Evolutionary conservation across 2,797 vertebrate genomes (phyloP), one percentile per base, ranked within the genome.

Genomic region (Acomys russatus): DNA sequence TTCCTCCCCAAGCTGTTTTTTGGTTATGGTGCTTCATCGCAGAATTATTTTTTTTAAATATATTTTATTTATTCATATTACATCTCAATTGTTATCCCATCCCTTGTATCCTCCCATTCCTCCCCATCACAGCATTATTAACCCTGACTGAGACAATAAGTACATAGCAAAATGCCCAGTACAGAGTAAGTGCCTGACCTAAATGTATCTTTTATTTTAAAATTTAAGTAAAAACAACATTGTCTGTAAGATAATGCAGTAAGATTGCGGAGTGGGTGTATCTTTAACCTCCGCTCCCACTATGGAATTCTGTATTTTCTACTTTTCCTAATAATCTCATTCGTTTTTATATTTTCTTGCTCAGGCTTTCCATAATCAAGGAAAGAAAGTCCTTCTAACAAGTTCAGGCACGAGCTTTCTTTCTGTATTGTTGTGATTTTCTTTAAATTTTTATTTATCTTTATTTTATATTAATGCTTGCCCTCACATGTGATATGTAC

Each of bases 121-220:
- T n/a, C 33, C 64, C 30, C 28, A 51, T n/a, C 30, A 70, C 64
- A 70, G 44, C 49, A 10, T 54, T 86, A 14, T 70, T 15, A 70
- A n/a, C 18, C n/a, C 20, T 9, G 83, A 86, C 44, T 54, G 66
- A 54, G 83, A 54, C 20, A 6, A 14, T 86, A 54, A 54, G 6
- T 70, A 70, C 66, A 83, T 15, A 70, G 91, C 30, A 91, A 88
- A 95, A 84, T 78, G 59, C 71, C 61, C 80, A 64, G 64, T 28
- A 30, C 22, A 35, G 14, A 73, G 11, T 30, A 51, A 22, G 6
- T 68, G 18, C 14, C 54, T n/a, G 14, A 49, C 35, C 22, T 9
- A 84, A 76, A 1, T 66, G 56, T 59, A 96, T n/a, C 33, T 85
- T 94, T 91, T 91, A 49, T 87, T 94, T 95, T 93, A 73, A 96